Evolutionary conservation across 2,888 invertebrate genomes (phyloP).

Genomic region (Metacarcinus magister): DNA sequence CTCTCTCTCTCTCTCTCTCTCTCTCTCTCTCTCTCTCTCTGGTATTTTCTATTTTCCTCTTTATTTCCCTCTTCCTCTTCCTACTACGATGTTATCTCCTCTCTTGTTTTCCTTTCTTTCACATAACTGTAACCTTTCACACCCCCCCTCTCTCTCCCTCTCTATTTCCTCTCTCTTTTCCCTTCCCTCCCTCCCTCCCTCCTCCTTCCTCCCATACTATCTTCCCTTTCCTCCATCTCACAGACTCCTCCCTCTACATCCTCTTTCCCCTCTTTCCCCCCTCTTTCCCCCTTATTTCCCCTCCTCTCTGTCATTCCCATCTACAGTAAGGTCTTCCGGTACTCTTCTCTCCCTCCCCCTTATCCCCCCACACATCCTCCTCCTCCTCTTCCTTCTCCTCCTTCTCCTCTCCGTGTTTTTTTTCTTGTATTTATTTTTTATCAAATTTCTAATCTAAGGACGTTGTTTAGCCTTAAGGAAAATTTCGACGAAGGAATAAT

Average conservation of each 20-base stretch:
- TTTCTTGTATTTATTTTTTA: not conserved
- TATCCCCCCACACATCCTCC: not conserved
- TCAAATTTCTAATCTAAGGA: not conserved
- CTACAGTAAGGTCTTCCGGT: constrained; percentile 42
- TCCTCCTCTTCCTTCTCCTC: constrained; percentile 15
- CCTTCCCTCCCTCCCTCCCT: not conserved
- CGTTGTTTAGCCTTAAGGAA: not conserved
- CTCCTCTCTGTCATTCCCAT: not conserved
- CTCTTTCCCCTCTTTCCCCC: not conserved
- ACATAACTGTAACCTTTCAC: not conserved
- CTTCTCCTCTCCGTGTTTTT: not conserved
- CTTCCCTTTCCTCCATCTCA: not conserved
- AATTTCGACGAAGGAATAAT: not conserved
- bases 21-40: not conserved
- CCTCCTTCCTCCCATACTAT: not conserved
- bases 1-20: not conserved
- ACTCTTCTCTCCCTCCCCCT: not conserved
- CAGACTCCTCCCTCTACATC: not conserved
- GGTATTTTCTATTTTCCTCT: not conserved
- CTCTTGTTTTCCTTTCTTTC: not conserved
- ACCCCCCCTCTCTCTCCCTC: not conserved
- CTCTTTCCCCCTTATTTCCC: not conserved
- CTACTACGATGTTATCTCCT: not conserved
- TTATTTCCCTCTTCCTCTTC: no score
- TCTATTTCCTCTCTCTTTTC: not conserved